Percentiles rank a stretch among this genome's conserved stretches.
phyloP scores from a whole-genome alignment of 1,140 invertebrate genomes.

The Bactericera cockerelli region DNA sequence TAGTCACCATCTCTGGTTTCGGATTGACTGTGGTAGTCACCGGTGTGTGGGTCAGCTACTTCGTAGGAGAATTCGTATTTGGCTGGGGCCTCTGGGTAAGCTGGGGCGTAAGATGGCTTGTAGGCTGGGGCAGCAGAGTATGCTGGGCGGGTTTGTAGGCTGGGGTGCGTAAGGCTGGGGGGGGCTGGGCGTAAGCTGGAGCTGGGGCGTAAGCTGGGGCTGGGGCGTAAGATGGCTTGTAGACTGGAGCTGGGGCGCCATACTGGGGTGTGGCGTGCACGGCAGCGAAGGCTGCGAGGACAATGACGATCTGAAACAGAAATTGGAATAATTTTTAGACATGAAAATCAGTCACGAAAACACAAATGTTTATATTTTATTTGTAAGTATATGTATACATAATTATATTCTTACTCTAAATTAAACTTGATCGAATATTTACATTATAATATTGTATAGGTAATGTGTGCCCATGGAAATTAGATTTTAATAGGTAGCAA shows the following conservation, averaged over 20 bases:
- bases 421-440: too few relatives aligned
- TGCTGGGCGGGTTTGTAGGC: conserved; percentile 12
- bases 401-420: too few relatives aligned
- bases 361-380: too few relatives aligned
- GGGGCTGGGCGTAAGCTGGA: conserved; percentile 7
- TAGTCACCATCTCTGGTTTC: conserved; percentile 23
- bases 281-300: conserved; percentile 8
- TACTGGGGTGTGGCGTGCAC: conserved; percentile 32
- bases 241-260: conserved; percentile 26
- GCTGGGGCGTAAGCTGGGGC: conserved; percentile 12
- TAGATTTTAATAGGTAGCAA: too few relatives aligned
- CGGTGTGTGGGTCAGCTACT: conserved; percentile 23
- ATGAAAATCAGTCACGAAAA: too few relatives aligned
- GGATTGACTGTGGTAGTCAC: conserved; percentile 21
- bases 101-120: conserved; percentile 7
- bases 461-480: too few relatives aligned
- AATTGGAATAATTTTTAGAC: too few relatives aligned
- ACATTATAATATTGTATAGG: too few relatives aligned
- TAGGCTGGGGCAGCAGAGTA: conserved; percentile 16
- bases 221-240: conserved; percentile 11
- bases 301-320: background rate
- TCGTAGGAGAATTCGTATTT: conserved; percentile 24
- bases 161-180: too few relatives aligned
- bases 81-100: conserved; percentile 18
- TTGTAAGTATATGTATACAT: too few relatives aligned